Evolutionary conservation across 2,113 vertebrate species (phyloP).

Genomic region (Malaclemys terrapin): DNA sequence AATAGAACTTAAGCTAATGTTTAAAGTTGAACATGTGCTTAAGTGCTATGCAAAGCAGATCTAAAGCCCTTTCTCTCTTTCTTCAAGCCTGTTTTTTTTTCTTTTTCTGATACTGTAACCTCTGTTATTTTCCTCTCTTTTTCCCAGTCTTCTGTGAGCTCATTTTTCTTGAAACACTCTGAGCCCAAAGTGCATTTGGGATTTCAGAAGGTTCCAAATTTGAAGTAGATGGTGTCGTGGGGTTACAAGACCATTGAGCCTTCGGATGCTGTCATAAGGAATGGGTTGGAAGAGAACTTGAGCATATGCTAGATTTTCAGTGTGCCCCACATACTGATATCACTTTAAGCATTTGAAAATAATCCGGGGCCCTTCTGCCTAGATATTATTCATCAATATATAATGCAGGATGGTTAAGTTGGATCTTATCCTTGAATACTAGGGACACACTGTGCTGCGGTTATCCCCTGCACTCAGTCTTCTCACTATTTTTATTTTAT

Average conservation of each 20-base stretch:
- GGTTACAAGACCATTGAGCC: background rate
- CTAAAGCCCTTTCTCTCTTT: background rate
- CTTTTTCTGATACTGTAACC: background rate
- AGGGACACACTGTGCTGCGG: background rate
- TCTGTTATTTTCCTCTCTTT: background rate
- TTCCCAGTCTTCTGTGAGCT: background rate
- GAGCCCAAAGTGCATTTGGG: background rate
- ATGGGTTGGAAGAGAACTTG: background rate
- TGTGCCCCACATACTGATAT: background rate
- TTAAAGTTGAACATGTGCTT: background rate
- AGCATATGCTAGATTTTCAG: background rate
- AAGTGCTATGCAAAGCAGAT: background rate
- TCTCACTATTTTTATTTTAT: background rate
- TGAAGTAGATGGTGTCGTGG: background rate
- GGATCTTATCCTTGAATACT: background rate
- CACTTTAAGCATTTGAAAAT: background rate
- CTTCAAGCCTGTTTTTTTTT: background rate
- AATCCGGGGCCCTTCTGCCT: background rate
- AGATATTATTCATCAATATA: background rate
- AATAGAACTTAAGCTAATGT: background rate
- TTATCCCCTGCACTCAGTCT: background rate
- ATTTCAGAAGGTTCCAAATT: background rate
- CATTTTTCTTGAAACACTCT: constrained; percentile 1
- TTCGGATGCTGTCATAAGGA: background rate
- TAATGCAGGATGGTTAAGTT: background rate